Conservation (phyloP, 2,888 invertebrate species). For the Eilema depressum region DNA sequence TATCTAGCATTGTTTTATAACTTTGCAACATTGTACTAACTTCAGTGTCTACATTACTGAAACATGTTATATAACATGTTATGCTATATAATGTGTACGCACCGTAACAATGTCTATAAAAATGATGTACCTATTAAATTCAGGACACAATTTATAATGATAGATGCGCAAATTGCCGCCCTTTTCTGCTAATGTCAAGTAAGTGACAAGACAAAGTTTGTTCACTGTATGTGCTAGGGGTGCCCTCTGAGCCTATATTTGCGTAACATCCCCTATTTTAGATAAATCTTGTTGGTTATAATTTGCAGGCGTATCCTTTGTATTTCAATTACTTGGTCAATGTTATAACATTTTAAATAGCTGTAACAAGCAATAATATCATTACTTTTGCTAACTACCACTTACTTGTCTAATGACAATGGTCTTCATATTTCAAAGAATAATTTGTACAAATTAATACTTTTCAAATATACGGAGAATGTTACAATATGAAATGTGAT, state of each 20-base stretch:
- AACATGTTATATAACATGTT: too few species aligned
- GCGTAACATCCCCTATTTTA: neutral
- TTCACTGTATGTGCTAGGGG: too few species aligned
- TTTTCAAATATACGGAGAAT: neutral
- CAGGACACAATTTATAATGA: neutral
- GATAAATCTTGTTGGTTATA: conserved; percentile 7
- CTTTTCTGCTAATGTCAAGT: too few species aligned
- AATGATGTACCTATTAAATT: neutral
- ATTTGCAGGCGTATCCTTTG: conserved; percentile 20
- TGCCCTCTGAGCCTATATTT: too few species aligned
- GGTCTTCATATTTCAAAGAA: too few species aligned
- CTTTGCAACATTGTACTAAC: too few species aligned
- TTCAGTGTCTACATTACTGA: too few species aligned
- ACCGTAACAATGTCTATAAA: neutral
- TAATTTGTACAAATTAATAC: neutral
- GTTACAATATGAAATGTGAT: neutral
- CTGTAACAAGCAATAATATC: conserved; percentile 15
- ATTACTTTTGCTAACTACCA: neutral
- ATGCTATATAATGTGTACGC: too few species aligned
- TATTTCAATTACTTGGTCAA: conserved; percentile 18
- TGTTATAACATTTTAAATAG: conserved; percentile 16
- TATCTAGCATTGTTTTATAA: too few species aligned
- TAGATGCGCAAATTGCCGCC: too few species aligned
- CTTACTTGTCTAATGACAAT: too few species aligned
- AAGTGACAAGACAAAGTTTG: too few species aligned